A percentile compares a stretch with the other conserved stretches of the same genome.
These are phyloP conservation scores for Sphenopsis melanotis DNA, from an alignment of 2,797 vertebrate species.

Conservation along the genomic window DNA sequence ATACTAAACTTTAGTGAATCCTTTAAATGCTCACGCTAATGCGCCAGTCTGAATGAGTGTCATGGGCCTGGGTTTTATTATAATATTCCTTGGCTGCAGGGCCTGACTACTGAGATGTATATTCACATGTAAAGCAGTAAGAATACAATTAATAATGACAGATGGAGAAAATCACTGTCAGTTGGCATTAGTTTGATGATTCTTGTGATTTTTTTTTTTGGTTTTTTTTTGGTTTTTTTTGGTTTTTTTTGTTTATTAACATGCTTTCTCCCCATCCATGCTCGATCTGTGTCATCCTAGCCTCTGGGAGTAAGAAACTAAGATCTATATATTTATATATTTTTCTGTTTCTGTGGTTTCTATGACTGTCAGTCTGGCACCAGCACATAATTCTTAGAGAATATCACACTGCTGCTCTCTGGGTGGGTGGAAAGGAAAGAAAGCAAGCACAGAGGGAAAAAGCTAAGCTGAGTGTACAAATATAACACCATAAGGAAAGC, in stretches of 20 bases:
- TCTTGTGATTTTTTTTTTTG: not conserved
- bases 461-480: not conserved
- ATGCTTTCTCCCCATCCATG: not conserved
- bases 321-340: not conserved
- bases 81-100: not conserved
- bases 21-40: not conserved
- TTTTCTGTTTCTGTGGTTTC: slow-evolving; percentile 17
- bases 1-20: not conserved
- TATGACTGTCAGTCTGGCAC: not conserved
- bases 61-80: not conserved
- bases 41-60: not conserved
- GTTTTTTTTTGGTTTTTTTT: not conserved
- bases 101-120: not conserved
- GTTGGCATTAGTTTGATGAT: not conserved
- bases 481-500: not conserved
- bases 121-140: not conserved
- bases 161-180: not conserved
- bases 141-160: not conserved
- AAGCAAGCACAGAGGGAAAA: not conserved
- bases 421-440: not conserved
- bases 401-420: not conserved
- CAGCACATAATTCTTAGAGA: not conserved
- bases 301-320: not conserved
- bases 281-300: not conserved
- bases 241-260: not conserved